phyloP scores from a whole-genome alignment of 2,797 vertebrate genomes.

The Vireo griseus region DNA sequence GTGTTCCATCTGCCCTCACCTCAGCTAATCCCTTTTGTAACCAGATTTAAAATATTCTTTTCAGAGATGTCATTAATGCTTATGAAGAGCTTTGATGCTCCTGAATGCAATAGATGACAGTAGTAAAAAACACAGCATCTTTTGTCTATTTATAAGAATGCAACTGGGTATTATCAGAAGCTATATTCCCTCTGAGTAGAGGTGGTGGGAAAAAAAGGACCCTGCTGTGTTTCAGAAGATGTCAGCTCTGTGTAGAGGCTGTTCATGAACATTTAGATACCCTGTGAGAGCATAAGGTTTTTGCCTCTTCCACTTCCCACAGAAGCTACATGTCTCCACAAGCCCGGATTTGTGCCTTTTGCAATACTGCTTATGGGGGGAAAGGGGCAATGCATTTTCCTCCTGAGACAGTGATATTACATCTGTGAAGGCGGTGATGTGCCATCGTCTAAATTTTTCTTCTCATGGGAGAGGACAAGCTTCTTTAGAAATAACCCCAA shows the following conservation, averaged over 20 bases:
- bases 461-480: neutral
- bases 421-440: neutral
- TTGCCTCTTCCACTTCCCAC: neutral
- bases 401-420: rapidly evolving
- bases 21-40: neutral
- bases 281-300: neutral
- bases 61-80: neutral
- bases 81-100: neutral
- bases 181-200: neutral
- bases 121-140: neutral
- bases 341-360: neutral
- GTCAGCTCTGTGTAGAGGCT: neutral
- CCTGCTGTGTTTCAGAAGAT: neutral
- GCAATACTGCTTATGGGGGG: rapidly evolving
- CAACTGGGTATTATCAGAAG: neutral
- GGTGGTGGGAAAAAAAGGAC: neutral
- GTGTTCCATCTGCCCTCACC: neutral
- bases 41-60: neutral
- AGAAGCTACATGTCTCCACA: neutral
- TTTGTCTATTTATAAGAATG: neutral
- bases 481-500: neutral
- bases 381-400: neutral
- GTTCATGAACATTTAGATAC: neutral
- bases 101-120: neutral
- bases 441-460: neutral